A percentile compares a stretch with the other conserved stretches of the same genome.
These are phyloP conservation scores for Barnardius zonarius DNA, from an alignment of 2,113 vertebrate species.

Conservation along the genomic window DNA sequence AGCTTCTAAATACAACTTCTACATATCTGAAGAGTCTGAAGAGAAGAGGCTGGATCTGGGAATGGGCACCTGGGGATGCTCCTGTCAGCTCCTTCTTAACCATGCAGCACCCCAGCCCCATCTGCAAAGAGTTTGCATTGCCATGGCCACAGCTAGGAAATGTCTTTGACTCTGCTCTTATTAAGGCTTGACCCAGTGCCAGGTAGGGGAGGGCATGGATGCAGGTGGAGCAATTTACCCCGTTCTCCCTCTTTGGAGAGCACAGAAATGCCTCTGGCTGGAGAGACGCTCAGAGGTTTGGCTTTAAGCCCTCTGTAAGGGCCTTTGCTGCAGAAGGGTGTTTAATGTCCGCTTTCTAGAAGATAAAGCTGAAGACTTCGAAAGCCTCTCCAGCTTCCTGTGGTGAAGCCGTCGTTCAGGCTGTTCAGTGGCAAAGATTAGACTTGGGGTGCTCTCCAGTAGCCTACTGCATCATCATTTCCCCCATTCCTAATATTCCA, in stretches of 20 bases:
- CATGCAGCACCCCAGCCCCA: background rate
- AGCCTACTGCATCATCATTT: conserved; percentile 46
- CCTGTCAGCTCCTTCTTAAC: background rate
- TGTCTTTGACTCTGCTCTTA: background rate
- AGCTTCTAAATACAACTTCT: background rate
- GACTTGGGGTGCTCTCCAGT: background rate
- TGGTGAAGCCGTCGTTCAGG: background rate
- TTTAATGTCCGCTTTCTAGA: background rate
- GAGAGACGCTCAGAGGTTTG: background rate
- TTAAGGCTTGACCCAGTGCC: background rate
- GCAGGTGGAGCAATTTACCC: background rate
- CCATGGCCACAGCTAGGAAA: background rate
- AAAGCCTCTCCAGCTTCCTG: background rate
- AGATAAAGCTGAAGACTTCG: background rate
- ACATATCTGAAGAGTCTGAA: background rate
- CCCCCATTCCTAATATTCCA: background rate
- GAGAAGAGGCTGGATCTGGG: background rate
- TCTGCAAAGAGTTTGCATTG: background rate
- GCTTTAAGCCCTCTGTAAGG: background rate
- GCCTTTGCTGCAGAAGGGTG: background rate
- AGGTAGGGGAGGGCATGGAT: background rate
- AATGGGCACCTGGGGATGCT: background rate
- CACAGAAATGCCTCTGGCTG: background rate
- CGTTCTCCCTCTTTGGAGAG: background rate
- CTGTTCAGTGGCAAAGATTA: conserved; percentile 11